Evolutionary conservation across 2,113 vertebrate genomes (phyloP).

Genomic region (Malurus elegans): DNA sequence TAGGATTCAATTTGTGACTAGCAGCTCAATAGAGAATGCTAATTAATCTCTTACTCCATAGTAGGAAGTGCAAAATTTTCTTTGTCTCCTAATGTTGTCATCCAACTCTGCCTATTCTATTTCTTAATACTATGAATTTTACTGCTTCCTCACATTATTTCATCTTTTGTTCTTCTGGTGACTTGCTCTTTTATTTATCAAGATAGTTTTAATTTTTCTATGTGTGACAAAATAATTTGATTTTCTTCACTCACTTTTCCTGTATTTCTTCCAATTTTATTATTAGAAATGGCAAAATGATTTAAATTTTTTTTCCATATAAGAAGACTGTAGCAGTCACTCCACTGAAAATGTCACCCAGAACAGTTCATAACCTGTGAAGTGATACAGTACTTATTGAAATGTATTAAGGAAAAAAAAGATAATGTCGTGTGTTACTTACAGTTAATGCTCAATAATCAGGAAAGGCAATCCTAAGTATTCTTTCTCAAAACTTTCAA

Average conservation of each 20-base stretch:
- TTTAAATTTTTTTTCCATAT: not conserved
- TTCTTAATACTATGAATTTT: not conserved
- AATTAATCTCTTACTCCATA: not conserved
- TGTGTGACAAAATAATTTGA: not conserved
- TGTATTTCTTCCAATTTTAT: not conserved
- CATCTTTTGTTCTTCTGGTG: not conserved
- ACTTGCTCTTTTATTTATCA: rapidly evolving
- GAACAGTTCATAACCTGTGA: not conserved
- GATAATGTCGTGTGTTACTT: not conserved
- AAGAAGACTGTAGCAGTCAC: not conserved
- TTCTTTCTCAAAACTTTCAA: not conserved
- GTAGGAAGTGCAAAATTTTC: not conserved
- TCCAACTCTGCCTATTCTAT: not conserved
- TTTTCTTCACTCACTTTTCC: not conserved
- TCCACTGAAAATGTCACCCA: not conserved
- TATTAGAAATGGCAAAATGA: not conserved
- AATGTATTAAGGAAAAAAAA: not conserved
- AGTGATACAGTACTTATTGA: not conserved
- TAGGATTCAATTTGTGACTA: not conserved
- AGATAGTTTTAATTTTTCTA: not conserved
- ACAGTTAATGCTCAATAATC: not conserved
- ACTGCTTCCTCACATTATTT: not conserved
- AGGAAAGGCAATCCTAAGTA: not conserved
- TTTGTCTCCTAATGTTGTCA: not conserved
- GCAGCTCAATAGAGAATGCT: not conserved